Percentiles rank a stretch among this genome's conserved stretches.
Evolutionary conservation across 2,797 vertebrate genomes (phyloP).

Genomic region (Rhynchotus rufescens): DNA sequence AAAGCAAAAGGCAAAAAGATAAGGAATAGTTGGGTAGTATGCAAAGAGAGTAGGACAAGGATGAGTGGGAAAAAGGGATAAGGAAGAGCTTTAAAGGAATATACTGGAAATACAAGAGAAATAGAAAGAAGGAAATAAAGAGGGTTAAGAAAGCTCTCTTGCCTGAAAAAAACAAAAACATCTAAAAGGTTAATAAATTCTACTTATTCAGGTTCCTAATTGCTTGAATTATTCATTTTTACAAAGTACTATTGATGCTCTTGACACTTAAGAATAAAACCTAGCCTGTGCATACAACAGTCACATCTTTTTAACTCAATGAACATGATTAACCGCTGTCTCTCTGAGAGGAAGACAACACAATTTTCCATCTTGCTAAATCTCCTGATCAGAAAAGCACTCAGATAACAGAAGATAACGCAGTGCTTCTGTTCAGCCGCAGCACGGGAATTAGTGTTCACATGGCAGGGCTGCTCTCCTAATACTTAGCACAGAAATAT

Average conservation of each 20-base stretch:
- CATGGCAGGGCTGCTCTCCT: not conserved
- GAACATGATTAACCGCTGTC: not conserved
- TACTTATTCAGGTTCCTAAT: not conserved
- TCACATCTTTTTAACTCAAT: fast-evolving
- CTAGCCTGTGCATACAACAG: not conserved
- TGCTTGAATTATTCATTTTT: not conserved
- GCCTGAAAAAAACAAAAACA: not conserved
- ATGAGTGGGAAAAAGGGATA: not conserved
- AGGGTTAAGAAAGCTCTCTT: not conserved
- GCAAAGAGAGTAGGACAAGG: not conserved
- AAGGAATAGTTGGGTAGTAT: not conserved
- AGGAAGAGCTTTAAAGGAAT: not conserved
- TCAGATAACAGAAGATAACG: not conserved
- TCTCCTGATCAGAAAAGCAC: not conserved
- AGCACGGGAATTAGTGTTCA: not conserved
- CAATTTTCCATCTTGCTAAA: not conserved
- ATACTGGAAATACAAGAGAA: not conserved
- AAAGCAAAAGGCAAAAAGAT: not conserved
- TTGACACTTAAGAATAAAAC: not conserved
- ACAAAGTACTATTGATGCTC: not conserved
- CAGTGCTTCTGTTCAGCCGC: not conserved
- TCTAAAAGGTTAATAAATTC: not conserved
- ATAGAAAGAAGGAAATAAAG: not conserved
- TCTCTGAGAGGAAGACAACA: not conserved
- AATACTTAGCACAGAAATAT: not conserved